Conservation (phyloP, 2,888 invertebrate species). For the Ennomos erosarius region DNA sequence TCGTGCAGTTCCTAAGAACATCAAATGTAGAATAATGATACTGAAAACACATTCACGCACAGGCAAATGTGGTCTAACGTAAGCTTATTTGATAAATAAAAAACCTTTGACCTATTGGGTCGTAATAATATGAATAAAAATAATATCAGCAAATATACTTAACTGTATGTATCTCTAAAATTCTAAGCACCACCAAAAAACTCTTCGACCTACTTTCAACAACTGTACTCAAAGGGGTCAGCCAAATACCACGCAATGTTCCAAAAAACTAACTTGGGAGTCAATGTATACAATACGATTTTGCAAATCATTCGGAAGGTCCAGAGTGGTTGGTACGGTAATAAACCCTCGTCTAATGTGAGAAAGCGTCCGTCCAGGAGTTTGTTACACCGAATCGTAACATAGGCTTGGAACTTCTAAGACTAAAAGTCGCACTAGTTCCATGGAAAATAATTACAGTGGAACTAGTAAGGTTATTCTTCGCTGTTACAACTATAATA, state of each 20-base stretch:
- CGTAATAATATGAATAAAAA: too few relatives aligned
- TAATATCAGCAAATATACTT: too few relatives aligned
- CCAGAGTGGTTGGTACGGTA: slow-evolving; percentile 9
- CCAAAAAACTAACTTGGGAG: slow-evolving; percentile 26
- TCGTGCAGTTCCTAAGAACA: too few relatives aligned
- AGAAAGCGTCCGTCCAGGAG: slow-evolving; percentile 4
- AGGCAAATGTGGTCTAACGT: too few relatives aligned
- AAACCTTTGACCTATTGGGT: too few relatives aligned
- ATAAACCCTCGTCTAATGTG: slow-evolving; percentile 18
- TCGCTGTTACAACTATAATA: too few relatives aligned
- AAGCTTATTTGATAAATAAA: too few relatives aligned
- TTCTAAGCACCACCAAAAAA: slow-evolving; percentile 7
- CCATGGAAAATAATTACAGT: too few relatives aligned
- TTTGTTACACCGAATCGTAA: slow-evolving; percentile 21
- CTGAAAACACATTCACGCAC: too few relatives aligned
- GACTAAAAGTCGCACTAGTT: too few relatives aligned
- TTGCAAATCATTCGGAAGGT: slow-evolving; percentile 29
- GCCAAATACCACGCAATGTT: slow-evolving; percentile 22
- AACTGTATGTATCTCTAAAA: not conserved
- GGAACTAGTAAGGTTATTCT: too few relatives aligned
- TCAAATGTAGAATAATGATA: too few relatives aligned
- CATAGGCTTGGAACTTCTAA: not conserved
- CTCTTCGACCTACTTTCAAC: slow-evolving; percentile 20
- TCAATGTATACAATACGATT: slow-evolving; percentile 42
- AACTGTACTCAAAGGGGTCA: slow-evolving; percentile 11